Evolutionary conservation across 2,797 vertebrate genomes (phyloP), one percentile per base, ranked within the genome.

Genomic region (Microctenopoma lineatum): DNA sequence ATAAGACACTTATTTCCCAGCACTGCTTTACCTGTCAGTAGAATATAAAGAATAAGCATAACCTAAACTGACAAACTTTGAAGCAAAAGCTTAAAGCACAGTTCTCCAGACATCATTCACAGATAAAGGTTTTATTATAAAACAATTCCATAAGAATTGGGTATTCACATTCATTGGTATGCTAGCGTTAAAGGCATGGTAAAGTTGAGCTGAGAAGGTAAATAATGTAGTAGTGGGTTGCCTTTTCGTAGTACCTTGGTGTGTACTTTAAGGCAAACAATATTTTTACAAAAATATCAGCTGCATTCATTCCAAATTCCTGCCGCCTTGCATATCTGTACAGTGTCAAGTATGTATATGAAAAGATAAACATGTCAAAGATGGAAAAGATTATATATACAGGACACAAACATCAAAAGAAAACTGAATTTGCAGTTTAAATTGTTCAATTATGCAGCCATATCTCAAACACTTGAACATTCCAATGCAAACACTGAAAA

Each of bases 111-210:
- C 48, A 0, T 70, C 52, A 51, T 79, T 89, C 89, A 89, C 83
- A 90, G 79, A 86, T 87, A 84, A 81, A 85, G 83, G 41, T 72
- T 92, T 93, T 91, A 92, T 90, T 86, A 89, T 66, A 88, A 92
- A 92, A 92, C 78, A 80, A 71, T 86, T 89, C 85, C 78, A 89
- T 89, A 79, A 87, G 86, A 91, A 90, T 55, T 56, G 80, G 86
- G 65, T 76, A 61, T 93, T 93, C 92, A 93, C 92, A 93, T 91
- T 93, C 92, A 92, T 93, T 92, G 92, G 92, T 92, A 86, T 86
- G 60, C 91, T 93, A 93, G 90, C 92, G 79, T 90, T 81, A 83
- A 89, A 92, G 90, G 91, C 91, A 79, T 64, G 55, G 79, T 59
- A 75, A 70, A 67, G 68, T 75, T 39, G 62, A 73, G 77, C 80